Base-by-base conservation (phyloP, 2,113 vertebrate species). In the Crotalus tigris region DNA sequence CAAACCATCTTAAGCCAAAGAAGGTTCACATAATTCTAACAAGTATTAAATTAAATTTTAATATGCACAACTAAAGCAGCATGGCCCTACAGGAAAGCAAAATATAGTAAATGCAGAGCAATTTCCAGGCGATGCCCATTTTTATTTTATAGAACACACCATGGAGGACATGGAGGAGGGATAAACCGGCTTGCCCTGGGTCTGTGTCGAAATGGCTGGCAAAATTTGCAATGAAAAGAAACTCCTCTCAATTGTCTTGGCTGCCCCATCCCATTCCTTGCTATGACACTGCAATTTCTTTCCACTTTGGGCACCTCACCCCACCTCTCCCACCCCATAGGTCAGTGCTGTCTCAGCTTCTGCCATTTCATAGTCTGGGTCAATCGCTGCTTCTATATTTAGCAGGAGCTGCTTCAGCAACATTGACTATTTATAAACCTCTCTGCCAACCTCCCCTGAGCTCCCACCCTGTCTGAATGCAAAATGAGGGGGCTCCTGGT, bases 361-460 rank as follows among this genome's bases (percentile, higher is more conserved):
- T 51, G n/a, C 81, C 44, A 53, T 87, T 69, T 44, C 88, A 69
- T 19, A 49, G 90, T 85, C 93, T 69, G 4, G 81, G 86, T 97
- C 95, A 81, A 95, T 96, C 13, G 1, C 75, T 39, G 0, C 3
- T 53, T 39, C 57, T 96, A 94, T 96, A 91, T 96, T 96, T 95
- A 97, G 92, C 90, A 4, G 57, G 15, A 0, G 89, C 15, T 29
- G 89, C 86, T 91, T 93, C 94, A 94, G 93, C 23, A 1, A 54
- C 94, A 87, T 2, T 1, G 0, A 92, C 93, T 96, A 94, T 95
- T 96, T 96, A 96, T 94, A 97, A 93, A 61, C 92, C 81, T 90
- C 46, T 49, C 92, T 93, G 92, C 88, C 92, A 59, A 81, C 92
- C 75, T 93, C 88, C 88, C 93, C 92, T 2, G 4, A 53, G 1